Percentiles rank a stretch among this genome's conserved stretches.
Conservation (phyloP, 2,113 vertebrate species). For the Cacatua alba region DNA sequence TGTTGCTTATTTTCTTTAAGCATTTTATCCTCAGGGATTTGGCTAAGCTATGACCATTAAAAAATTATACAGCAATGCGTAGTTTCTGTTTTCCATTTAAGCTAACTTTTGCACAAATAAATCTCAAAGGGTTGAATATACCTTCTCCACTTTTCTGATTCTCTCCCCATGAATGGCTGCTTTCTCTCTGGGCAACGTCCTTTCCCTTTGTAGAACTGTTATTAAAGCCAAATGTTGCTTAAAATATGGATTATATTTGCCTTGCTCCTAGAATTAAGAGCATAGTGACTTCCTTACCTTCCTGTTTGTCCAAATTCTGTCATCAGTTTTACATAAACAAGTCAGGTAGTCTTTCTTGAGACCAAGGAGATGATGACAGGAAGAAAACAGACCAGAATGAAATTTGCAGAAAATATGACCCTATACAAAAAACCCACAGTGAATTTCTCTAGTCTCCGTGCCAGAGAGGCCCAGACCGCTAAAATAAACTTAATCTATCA, state of each 20-base stretch:
- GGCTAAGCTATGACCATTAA: constrained; percentile 6
- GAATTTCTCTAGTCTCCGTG: neutral
- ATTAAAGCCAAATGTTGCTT: constrained; percentile 47
- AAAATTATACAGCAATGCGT: constrained; percentile 16
- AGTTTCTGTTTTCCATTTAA: constrained; percentile 59
- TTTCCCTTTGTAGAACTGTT: neutral
- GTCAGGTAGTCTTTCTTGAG: neutral
- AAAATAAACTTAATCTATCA: constrained; percentile 8
- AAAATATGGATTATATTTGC: constrained; percentile 25
- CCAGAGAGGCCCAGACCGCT: neutral
- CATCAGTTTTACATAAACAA: constrained; percentile 33
- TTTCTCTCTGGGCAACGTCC: neutral
- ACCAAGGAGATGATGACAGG: neutral
- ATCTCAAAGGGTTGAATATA: constrained; percentile 40
- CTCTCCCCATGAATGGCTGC: neutral
- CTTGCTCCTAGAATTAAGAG: neutral
- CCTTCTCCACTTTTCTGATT: constrained; percentile 16
- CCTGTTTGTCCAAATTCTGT: constrained; percentile 32
- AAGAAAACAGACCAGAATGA: neutral
- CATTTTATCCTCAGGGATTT: constrained; percentile 19
- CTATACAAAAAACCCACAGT: neutral
- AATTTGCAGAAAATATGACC: neutral
- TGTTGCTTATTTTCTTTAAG: constrained; percentile 31
- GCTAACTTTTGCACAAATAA: constrained; percentile 41
- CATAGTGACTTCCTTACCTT: constrained; percentile 10